Evolutionary conservation across 2,113 vertebrate genomes (phyloP).

Genomic region (Corvus hawaiiensis): DNA sequence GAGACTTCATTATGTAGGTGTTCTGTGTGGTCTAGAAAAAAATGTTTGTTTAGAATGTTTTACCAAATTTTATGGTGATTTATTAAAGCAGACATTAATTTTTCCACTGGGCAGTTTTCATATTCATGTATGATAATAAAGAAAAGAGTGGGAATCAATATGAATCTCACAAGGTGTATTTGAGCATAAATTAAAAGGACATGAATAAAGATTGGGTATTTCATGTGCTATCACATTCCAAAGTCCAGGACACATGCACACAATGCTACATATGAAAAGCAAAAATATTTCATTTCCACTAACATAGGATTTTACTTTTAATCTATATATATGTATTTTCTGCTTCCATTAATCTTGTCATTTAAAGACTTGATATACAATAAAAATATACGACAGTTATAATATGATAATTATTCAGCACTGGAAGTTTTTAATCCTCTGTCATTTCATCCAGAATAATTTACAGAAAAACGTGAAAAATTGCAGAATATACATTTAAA

Average conservation of each 20-base stretch:
- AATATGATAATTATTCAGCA: neutral
- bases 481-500: neutral
- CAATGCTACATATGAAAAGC: neutral
- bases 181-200: neutral
- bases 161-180: neutral
- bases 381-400: neutral
- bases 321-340: neutral
- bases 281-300: neutral
- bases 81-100: neutral
- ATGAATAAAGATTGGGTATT: neutral
- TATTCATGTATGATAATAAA: neutral
- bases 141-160: neutral
- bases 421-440: neutral
- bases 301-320: neutral
- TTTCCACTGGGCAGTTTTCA: neutral
- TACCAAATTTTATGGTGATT: neutral
- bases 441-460: neutral
- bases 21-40: neutral
- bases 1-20: neutral
- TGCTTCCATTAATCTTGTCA: neutral
- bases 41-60: neutral
- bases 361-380: neutral
- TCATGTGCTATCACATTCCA: neutral
- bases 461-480: neutral
- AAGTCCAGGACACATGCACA: neutral